phyloP scores from a whole-genome alignment of 30 jellyfish, hydroid and myxozoan genomes.

The Hydractinia echinata region DNA sequence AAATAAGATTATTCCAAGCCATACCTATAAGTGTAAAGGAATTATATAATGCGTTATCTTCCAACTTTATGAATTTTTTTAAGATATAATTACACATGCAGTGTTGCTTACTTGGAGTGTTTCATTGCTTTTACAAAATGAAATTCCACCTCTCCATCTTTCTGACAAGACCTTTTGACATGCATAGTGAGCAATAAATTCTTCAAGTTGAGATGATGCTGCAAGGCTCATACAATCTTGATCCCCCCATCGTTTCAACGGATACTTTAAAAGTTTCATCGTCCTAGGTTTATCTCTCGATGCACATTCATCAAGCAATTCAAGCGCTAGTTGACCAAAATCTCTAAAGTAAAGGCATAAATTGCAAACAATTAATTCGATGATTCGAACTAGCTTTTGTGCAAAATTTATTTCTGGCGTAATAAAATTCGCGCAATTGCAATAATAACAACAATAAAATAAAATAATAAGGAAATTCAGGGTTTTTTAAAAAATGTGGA shows the following conservation, averaged over 20 bases:
- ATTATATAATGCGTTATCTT: too few species aligned
- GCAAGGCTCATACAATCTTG: constrained; percentile 53
- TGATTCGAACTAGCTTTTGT: too few species aligned
- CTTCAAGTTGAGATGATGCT: constrained; percentile 46
- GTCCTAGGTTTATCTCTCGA: constrained; percentile 37
- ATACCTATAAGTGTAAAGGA: too few species aligned
- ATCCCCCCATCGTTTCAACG: constrained; percentile 59
- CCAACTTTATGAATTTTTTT: too few species aligned
- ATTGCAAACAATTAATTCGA: too few species aligned
- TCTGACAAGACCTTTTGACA: constrained; percentile 55
- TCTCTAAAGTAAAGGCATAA: constrained; percentile 19
- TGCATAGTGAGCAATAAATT: constrained; percentile 66
- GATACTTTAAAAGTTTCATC: constrained; percentile 46
- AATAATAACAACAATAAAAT: too few species aligned
- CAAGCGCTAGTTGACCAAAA: constrained; percentile 55
- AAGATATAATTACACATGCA: too few species aligned
- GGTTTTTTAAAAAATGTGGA: too few species aligned
- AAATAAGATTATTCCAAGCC: too few species aligned
- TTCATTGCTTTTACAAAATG: constrained; percentile 15
- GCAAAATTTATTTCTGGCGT: too few species aligned
- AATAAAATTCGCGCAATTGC: too few species aligned
- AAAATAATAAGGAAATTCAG: too few species aligned
- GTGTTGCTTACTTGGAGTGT: neutral
- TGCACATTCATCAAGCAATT: constrained; percentile 54
- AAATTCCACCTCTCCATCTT: constrained; percentile 67